Evolutionary conservation across 1,140 invertebrate genomes (phyloP), one percentile per base, ranked within the genome.

Genomic region (Pseudomyrmex sp.): DNA sequence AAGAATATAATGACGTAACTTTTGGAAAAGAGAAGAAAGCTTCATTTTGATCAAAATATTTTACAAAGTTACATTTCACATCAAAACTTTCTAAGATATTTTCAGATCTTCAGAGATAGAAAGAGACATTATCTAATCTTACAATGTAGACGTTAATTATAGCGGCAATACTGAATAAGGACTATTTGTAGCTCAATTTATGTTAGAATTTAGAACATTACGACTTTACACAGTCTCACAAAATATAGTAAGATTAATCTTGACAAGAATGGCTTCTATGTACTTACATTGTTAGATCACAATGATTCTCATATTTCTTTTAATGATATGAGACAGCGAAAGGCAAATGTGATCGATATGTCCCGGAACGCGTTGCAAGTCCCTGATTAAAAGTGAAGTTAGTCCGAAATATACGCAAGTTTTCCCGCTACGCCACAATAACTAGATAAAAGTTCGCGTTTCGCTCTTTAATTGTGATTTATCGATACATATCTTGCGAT

Each of bases 311-410:
- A 65, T 82, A 73, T 88, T 70, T 66, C 82, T 87, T 88, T 86
- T 89, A 89, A 89, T 88, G 87, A 88, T 88, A 70, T 84, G 84
- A 76, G 84, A 74, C 72, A 68, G 82, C 80, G 72, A 80, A 85
- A 86, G 86, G 84, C 80, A 89, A 82, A 87, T 84, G 84, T 82
- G 79, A 86, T 86, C 80, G 54, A 74, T 26, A 26, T 66, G 65
- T 66, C 76, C 61, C 68, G 73, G 61, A 85, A 82, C 70, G 68
- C 56, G n/a, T 35, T 61, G 72, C 72, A 66, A 44, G 10, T 70
- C 75, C 73, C 63, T 85, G 86, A 86, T 89, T 86, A 83, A 68
- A 84, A 63, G 46, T 68, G 48, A 76, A 63, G 56, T 82, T 23
- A 66, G 35, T 46, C 70, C 59, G 18, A 70, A 69, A 86, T 74